Conservation (phyloP, 1,140 invertebrate species). For the Himalopsyche phryganea region DNA sequence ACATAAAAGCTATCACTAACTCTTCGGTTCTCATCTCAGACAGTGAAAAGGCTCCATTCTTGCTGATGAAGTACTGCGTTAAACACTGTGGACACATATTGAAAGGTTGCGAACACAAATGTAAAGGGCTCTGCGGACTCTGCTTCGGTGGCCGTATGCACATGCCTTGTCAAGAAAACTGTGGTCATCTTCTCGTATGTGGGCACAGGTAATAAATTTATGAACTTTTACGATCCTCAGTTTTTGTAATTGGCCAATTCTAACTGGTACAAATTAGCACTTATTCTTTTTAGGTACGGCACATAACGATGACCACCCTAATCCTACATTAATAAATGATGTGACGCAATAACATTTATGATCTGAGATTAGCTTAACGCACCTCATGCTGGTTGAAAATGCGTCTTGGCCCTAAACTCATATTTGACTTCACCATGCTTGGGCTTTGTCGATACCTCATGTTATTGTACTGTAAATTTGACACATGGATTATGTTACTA, state of each 20-base stretch:
- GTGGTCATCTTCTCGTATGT: constrained; percentile 60
- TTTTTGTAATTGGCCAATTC: background rate
- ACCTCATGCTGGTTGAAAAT: background rate
- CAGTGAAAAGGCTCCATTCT: background rate
- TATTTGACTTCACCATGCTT: no score
- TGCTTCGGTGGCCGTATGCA: constrained; percentile 69
- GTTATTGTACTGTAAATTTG: no score
- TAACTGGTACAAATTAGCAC: background rate
- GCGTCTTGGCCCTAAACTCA: background rate
- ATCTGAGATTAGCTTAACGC: background rate
- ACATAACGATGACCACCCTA: background rate
- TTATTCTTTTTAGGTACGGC: background rate
- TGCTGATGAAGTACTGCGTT: constrained; percentile 39
- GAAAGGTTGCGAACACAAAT: constrained; percentile 58
- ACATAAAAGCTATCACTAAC: no score
- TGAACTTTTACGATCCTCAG: background rate
- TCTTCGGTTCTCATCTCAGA: no score
- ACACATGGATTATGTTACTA: no score
- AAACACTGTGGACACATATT: constrained; percentile 43
- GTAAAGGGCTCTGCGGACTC: constrained; percentile 56
- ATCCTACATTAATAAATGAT: no score
- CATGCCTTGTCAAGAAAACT: constrained; percentile 56
- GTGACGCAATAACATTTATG: background rate
- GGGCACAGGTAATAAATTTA: constrained; percentile 57
- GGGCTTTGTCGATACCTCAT: no score